These are phyloP conservation scores for Mechanitis mazaeus DNA, from an alignment of 2,888 invertebrate genomes.

Conservation along the genomic window DNA sequence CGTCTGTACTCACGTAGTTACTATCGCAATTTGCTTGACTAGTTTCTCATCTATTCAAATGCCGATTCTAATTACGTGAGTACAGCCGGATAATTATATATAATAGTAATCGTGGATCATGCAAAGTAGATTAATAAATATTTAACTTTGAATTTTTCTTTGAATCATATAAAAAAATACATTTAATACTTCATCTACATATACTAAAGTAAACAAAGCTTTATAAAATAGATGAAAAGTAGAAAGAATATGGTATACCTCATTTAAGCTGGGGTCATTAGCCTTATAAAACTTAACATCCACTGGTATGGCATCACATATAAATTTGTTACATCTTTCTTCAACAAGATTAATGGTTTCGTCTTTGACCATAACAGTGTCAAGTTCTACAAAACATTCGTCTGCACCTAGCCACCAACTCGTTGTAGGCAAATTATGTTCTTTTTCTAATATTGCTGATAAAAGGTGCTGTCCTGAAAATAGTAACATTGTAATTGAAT, in stretches of 20 bases:
- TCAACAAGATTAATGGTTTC: conserved; percentile 77
- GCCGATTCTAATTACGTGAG: no score
- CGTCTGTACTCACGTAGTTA: no score
- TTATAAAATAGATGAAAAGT: not conserved
- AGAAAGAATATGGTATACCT: conserved; percentile 40
- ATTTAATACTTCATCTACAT: no score
- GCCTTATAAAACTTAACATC: conserved; percentile 78
- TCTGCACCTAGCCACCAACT: conserved; percentile 91
- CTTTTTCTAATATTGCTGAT: conserved; percentile 84
- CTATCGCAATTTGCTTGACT: no score
- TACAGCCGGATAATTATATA: no score
- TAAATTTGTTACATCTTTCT: conserved; percentile 80
- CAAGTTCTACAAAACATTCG: conserved; percentile 83
- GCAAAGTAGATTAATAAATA: no score
- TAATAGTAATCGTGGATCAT: no score
- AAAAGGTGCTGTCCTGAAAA: conserved; percentile 87
- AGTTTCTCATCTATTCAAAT: no score
- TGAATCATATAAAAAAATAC: no score
- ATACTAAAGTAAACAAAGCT: not conserved
- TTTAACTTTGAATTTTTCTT: no score
- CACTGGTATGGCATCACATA: conserved; percentile 79
- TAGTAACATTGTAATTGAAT: not conserved
- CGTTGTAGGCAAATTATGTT: conserved; percentile 81
- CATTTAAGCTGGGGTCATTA: conserved; percentile 76
- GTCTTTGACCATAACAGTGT: conserved; percentile 68